Percentiles rank a stretch among this genome's conserved stretches.
Conservation (phyloP, 2,113 vertebrate species). For the Origma solitaria region DNA sequence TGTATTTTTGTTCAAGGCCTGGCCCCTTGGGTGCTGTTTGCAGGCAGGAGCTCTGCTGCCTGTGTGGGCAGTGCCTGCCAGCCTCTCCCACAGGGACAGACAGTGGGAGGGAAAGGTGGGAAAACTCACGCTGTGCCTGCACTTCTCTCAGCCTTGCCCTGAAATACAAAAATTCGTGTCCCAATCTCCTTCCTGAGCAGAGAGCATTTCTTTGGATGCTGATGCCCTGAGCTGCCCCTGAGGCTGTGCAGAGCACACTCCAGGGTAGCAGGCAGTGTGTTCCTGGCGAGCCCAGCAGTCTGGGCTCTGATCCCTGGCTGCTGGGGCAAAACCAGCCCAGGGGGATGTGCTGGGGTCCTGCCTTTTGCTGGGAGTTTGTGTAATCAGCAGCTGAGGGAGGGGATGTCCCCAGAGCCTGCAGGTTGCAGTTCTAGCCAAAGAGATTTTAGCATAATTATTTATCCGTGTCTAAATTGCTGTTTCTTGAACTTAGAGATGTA, state of each 20-base stretch:
- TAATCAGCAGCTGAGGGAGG: neutral
- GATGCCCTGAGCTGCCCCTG: neutral
- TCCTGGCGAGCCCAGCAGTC: neutral
- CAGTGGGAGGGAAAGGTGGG: neutral
- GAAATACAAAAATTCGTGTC: neutral
- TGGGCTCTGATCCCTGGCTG: neutral
- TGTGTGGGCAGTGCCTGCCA: neutral
- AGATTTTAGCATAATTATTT: neutral
- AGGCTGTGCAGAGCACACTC: neutral
- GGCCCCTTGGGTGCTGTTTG: neutral
- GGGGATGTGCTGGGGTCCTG: neutral
- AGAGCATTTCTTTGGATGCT: neutral
- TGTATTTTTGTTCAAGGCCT: neutral
- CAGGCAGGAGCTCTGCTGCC: neutral
- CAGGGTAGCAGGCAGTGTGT: rapidly evolving
- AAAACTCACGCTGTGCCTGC: neutral
- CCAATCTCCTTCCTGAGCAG: neutral
- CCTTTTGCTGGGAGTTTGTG: neutral
- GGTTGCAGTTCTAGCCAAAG: neutral
- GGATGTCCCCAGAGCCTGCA: neutral
- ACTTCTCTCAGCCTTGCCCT: neutral
- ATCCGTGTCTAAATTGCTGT: neutral
- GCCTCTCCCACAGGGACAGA: neutral
- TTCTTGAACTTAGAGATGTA: neutral
- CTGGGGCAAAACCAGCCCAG: neutral